Evolutionary conservation across 1,140 invertebrate genomes (phyloP).

Genomic region (Drosophila azteca): DNA sequence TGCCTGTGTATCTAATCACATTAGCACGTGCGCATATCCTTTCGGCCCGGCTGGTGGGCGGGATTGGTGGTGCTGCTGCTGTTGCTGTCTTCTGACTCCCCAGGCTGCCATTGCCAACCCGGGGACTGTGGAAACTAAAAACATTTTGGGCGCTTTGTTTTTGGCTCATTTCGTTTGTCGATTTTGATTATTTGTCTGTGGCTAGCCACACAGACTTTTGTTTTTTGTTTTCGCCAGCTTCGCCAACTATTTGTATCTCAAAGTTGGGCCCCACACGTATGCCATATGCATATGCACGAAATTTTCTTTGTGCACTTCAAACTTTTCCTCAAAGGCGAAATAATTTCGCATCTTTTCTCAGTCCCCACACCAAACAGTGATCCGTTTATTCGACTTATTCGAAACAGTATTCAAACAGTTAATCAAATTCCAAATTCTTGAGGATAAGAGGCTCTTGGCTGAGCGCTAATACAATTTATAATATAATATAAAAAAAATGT

Average conservation of each 20-base stretch:
- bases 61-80: not conserved
- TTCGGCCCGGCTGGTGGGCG: constrained; percentile 26
- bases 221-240: constrained; percentile 32
- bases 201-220: constrained; percentile 61
- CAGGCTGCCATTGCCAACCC: constrained; percentile 51
- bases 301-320: constrained; percentile 58
- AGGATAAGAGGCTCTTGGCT: not conserved
- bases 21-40: constrained; percentile 81
- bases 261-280: constrained; percentile 65
- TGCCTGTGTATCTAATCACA: constrained; percentile 72
- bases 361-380: too few relatives aligned
- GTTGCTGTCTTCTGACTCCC: constrained; percentile 36
- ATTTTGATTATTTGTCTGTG: constrained; percentile 82
- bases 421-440: constrained; percentile 6
- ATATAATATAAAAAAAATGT: too few relatives aligned
- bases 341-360: constrained; percentile 3
- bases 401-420: not conserved
- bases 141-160: constrained; percentile 81
- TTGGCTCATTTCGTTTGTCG: constrained; percentile 80
- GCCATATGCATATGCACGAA: constrained; percentile 42
- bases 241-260: constrained; percentile 74
- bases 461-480: too few relatives aligned
- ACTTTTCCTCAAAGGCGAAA: constrained; percentile 63
- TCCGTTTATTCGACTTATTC: too few relatives aligned
- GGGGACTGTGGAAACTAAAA: constrained; percentile 63